A percentile compares a stretch with the other conserved stretches of the same genome.
Evolutionary conservation across 1,140 invertebrate species (phyloP).

Genomic region (Drosophila oshimai): DNA sequence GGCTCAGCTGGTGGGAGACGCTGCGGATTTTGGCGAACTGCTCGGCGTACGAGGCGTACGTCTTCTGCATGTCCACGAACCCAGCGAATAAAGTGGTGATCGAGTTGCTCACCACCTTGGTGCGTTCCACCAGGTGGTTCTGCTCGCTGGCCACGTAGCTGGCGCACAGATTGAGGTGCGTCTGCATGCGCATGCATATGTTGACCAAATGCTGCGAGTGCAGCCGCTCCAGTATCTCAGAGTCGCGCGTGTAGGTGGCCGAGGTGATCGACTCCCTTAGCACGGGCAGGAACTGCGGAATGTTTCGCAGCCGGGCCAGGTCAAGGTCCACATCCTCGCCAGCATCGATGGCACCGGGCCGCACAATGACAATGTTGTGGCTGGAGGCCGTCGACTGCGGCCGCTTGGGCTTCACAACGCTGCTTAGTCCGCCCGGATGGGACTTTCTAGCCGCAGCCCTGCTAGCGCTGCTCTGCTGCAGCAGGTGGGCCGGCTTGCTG

Average conservation of each 20-base stretch:
- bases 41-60: slow-evolving; percentile 92
- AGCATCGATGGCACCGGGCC: slow-evolving; percentile 86
- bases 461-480: slow-evolving; percentile 55
- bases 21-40: slow-evolving; percentile 91
- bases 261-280: slow-evolving; percentile 94
- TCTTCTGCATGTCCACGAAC: slow-evolving; percentile 91
- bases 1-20: slow-evolving; percentile 89
- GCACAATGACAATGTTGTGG: slow-evolving; percentile 93
- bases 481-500: slow-evolving; percentile 83
- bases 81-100: slow-evolving; percentile 87
- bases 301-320: slow-evolving; percentile 89
- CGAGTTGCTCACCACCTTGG: slow-evolving; percentile 89
- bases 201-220: slow-evolving; percentile 83
- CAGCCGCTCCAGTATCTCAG: slow-evolving; percentile 93
- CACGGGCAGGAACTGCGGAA: slow-evolving; percentile 96
- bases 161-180: slow-evolving; percentile 88
- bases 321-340: slow-evolving; percentile 91
- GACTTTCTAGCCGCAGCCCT: slow-evolving; percentile 57
- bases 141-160: slow-evolving; percentile 89
- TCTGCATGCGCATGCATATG: slow-evolving; percentile 78
- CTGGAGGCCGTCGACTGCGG: slow-evolving; percentile 74
- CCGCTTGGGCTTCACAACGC: slow-evolving; percentile 60
- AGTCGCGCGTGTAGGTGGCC: slow-evolving; percentile 90
- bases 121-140: slow-evolving; percentile 86
- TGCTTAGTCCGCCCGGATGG: slow-evolving; percentile 56